Base-by-base conservation (phyloP, 2,797 vertebrate genomes). In the Poecile montanus region DNA sequence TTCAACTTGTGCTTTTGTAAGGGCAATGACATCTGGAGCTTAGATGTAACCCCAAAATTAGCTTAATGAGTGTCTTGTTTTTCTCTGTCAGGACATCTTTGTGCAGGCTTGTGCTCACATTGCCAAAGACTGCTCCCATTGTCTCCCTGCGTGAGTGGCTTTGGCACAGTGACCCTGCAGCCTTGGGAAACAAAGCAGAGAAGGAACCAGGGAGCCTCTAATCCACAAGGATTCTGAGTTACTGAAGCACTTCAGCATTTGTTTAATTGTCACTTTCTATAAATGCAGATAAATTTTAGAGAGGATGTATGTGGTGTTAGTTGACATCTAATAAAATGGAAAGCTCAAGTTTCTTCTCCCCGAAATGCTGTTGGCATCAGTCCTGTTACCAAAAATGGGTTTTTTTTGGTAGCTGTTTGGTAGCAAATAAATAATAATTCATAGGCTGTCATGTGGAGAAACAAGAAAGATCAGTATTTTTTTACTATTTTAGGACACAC, bases 361-460 rank as follows among this genome's bases (percentile, higher is more conserved):
- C 0, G 0, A 3, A 60, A 40, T 21, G 5, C 13, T 40, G 30
- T 20, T 80, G 50, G n/a, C 17, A 58, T 74, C 27, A 56, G 29
- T 82, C 8, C 40, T 34, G 23, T 44, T 34, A n/a, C 38, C 12
- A 54, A 62, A 32, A 32, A 29, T 47, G 11, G 1, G 26, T 18
- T 11, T 78, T 54, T 78, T 48, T 66, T 7, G 3, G 15, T 38
- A 78, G 32, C 10, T 60, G 9, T 50, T 70, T 30, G 12, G 10
- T 34, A 68, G 5, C 32, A 47, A 38, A 32, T 50, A 44, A 77
- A 45, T 23, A 51, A 63, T 32, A 56, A 53, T 54, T 57, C 40
- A 5, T 54, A 36, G 10, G 5, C 13, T 88, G 10, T 45, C 40
- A 32, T 29, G 8, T 56, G 36, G 29, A 30, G 13, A 85, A 91